Percentiles rank a stretch among this genome's conserved stretches.
Evolutionary conservation across 1,140 invertebrate species (phyloP).

Genomic region (Phymorhynchus buccinoides): DNA sequence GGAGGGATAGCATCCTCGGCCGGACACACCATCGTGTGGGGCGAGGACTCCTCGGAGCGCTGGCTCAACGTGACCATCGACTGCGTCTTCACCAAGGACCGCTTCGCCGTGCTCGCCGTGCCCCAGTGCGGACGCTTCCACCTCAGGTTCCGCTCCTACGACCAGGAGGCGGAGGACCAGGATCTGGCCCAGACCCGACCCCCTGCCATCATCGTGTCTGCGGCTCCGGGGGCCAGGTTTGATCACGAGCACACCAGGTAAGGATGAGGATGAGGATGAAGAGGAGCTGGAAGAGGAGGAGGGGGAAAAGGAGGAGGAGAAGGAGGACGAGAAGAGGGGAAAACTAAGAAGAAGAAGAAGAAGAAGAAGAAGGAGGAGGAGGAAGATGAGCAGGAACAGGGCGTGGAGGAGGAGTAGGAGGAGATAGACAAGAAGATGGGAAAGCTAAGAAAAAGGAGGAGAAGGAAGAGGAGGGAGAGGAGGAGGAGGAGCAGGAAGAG

Average conservation of each 20-base stretch:
- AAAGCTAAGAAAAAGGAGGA: constrained; percentile 1
- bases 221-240: neutral
- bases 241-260: neutral
- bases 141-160: neutral
- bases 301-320: neutral
- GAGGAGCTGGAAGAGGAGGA: neutral
- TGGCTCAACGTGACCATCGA: neutral
- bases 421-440: constrained; percentile 4
- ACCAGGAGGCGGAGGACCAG: neutral
- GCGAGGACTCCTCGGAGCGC: neutral
- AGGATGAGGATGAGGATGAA: neutral
- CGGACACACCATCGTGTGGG: neutral
- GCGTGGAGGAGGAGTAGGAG: neutral
- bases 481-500: neutral
- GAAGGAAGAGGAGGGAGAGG: constrained; percentile 14
- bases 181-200: neutral
- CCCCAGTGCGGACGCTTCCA: neutral
- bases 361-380: neutral
- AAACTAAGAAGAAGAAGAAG: neutral
- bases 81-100: neutral
- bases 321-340: neutral
- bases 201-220: neutral
- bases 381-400: neutral
- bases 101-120: neutral
- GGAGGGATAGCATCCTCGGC: neutral